Evolutionary conservation across 1,140 invertebrate genomes (phyloP), one percentile per base, ranked within the genome.

Genomic region (Chelonus insularis): DNA sequence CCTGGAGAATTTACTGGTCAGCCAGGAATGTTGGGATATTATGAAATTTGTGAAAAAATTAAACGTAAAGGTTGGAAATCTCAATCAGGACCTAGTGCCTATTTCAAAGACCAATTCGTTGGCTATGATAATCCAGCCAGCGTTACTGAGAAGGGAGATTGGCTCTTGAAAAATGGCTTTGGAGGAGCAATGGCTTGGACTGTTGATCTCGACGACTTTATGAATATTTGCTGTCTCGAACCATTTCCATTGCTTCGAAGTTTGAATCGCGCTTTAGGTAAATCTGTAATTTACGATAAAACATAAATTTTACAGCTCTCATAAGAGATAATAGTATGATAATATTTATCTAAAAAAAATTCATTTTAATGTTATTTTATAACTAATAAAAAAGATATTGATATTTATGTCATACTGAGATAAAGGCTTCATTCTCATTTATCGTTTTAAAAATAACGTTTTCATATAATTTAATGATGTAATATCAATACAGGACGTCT

Each of bases 141-240:
- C 23, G 82, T 95, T 1, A 83, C 75, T 16, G 82, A 87, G 57
- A 96, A 96, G 80, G 90, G 90, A 5, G 81, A 88, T 59, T 95
- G 89, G 83, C 87, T 93, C 1, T 75, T 85, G 14, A 79, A 83
- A 1, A 85, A 87, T 70, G 87, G 88, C 6, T 88, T 89, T 60
- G 92, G 90, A 1, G 94, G 94, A 6, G 87, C 89, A 1, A 89
- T 92, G 61, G 89, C 93, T 1, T 97, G 94, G 94, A 95, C 94
- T 0, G 84, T 97, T 0, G 95, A 97, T 72, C 77, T 98, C 60
- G 94, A 97, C 68, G 94, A 97, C 71, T 95, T 93, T 68, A 86
- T 83, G 37, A 95, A 95, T 76, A 79, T 83, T 0, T 94, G 92
- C 73, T 95, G 92, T 68, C 76, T 76, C 1, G 91, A 92, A 69